These are phyloP conservation scores for Misgurnus anguillicaudatus DNA, from an alignment of 2,113 vertebrate species.

Conservation along the genomic window DNA sequence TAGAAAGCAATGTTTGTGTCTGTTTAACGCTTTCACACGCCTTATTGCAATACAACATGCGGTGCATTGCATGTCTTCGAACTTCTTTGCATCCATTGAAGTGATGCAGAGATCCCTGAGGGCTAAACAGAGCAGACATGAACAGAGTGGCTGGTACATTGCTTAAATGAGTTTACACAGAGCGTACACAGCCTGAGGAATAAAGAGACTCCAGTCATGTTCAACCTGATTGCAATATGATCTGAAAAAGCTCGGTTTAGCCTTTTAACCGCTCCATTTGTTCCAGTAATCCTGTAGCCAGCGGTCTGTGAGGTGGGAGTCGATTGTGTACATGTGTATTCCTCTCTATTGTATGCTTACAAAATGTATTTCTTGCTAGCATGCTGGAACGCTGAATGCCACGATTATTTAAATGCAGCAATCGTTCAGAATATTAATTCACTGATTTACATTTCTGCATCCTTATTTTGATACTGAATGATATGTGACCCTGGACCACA, in stretches of 20 bases:
- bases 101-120: background rate
- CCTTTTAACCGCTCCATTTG: background rate
- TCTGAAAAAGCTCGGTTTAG: background rate
- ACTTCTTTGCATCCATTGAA: too few relatives aligned
- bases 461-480: too few relatives aligned
- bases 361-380: too few relatives aligned
- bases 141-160: background rate
- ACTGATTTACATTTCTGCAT: background rate
- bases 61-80: too few relatives aligned
- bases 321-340: background rate
- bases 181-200: background rate
- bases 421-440: background rate
- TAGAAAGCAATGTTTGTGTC: too few relatives aligned
- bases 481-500: too few relatives aligned
- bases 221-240: background rate
- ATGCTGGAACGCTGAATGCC: background rate
- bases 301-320: background rate
- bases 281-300: background rate
- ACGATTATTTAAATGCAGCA: too few relatives aligned
- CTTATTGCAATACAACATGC: too few relatives aligned
- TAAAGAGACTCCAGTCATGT: background rate
- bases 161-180: background rate
- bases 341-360: too few relatives aligned
- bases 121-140: conserved; percentile 1
- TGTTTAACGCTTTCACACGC: too few relatives aligned